Base-by-base conservation (phyloP, 2,888 invertebrate genomes). In the Polydrusus tereticollis region DNA sequence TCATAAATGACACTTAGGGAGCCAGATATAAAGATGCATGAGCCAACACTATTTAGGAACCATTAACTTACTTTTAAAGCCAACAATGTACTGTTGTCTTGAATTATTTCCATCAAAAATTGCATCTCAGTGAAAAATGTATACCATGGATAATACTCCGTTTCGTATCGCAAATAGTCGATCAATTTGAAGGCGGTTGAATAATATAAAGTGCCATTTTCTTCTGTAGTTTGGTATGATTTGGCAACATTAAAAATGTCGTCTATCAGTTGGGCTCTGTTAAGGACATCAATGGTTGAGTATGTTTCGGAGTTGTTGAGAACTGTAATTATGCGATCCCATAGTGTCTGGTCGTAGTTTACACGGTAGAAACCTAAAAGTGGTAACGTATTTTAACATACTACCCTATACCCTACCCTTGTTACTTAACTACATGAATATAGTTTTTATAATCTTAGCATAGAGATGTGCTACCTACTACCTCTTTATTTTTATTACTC, bases 231-330 rank as follows among this genome's bases (percentile, higher is more conserved):
- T 20, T 88, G 78, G 1, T 89, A 89, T n/a, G 90, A 88, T 57
- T 92, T 88, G n/a, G 93, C 94, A 68, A 93, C 87, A 83, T 91
- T 91, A 77, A 93, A 87, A 0, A 92, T 88, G 83, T 97, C 97
- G 79, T 96, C 93, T 10, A 97, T 89, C 21, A 93, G 87, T 87
- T 89, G 94, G 2, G 94, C 94, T 78, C 92, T 88, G 83, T 94
- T 94, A 10, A 90, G 83, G 47, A 89, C 88, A 75, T 91, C 88
- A 60, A 94, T 91, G 0, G 67, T 81, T 0, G 76, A 72, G 33
- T 88, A 87, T 21, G 86, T 85, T 1, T 80, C 81, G 0, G 66
- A 36, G 16, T 63, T 63, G n/a, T 86, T 84, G 0, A 88, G 82
- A 23, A 87, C 88, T 1, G 83, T 67, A 1, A 83, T 82, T 43